Percentiles rank a stretch among this genome's conserved stretches.
Evolutionary conservation across 2,113 vertebrate species (phyloP).

Genomic region (Sciurus niger): DNA sequence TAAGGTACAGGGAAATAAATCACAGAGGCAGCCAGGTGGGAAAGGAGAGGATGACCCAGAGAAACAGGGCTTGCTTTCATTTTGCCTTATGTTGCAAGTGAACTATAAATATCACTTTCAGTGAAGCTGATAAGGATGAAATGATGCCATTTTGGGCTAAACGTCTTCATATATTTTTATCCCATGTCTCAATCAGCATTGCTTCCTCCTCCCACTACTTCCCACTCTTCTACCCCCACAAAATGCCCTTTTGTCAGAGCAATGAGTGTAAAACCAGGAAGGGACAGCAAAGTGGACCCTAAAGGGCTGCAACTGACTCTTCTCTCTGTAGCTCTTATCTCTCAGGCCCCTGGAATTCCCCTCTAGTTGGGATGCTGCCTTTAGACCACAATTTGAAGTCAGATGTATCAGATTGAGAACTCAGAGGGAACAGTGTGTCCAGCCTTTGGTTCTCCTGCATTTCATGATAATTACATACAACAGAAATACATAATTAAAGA

Average conservation of each 20-base stretch:
- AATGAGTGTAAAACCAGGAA: neutral
- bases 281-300: neutral
- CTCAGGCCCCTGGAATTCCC: neutral
- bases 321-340: neutral
- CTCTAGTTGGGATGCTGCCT: neutral
- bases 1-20: neutral
- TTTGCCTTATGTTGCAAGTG: slow-evolving; percentile 48
- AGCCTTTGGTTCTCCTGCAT: slow-evolving; percentile 34
- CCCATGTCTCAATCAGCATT: neutral
- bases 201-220: neutral
- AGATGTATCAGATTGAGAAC: neutral
- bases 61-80: neutral
- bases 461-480: slow-evolving; percentile 45
- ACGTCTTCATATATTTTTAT: slow-evolving; percentile 1
- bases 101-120: slow-evolving; percentile 23
- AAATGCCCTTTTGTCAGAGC: neutral
- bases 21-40: neutral
- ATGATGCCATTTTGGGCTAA: neutral
- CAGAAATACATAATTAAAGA: slow-evolving; percentile 53
- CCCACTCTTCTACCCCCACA: neutral
- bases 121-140: slow-evolving; percentile 39
- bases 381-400: neutral
- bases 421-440: neutral
- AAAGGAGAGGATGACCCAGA: neutral
- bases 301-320: neutral